These are phyloP conservation scores for Branchipolynoe longqiensis DNA, from an alignment of 2,888 invertebrate genomes.

Conservation along the genomic window DNA sequence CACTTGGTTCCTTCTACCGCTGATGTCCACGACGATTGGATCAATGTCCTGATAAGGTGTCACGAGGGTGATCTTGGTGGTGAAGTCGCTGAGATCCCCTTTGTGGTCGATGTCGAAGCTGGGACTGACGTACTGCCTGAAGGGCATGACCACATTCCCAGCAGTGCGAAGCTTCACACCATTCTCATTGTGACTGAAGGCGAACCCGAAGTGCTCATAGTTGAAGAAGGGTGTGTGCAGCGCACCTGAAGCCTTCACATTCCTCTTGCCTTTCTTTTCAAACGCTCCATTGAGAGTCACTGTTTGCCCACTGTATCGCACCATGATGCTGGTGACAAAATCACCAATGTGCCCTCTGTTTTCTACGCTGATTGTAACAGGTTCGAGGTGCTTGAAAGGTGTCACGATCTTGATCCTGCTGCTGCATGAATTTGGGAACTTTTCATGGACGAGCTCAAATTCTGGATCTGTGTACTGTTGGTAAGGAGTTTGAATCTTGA, in stretches of 20 bases:
- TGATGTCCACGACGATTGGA: background rate
- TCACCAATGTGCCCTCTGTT: background rate
- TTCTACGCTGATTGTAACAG: background rate
- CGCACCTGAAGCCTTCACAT: conserved; percentile 16
- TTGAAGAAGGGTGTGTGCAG: conserved; percentile 5
- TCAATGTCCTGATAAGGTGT: conserved; percentile 55
- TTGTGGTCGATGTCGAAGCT: conserved; percentile 49
- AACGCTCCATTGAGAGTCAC: conserved; percentile 32
- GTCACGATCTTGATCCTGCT: background rate
- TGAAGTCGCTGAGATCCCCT: conserved; percentile 28
- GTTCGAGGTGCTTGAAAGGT: conserved; percentile 1
- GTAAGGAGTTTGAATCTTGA: conserved; percentile 4
- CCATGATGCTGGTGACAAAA: background rate
- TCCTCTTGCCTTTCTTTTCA: background rate
- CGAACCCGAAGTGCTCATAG: conserved; percentile 46
- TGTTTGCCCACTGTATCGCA: conserved; percentile 15
- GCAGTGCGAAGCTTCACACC: background rate
- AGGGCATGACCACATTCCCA: conserved; percentile 6
- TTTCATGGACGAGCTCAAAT: background rate
- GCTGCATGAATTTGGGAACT: background rate
- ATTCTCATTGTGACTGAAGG: conserved; percentile 28
- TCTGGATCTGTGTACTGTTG: conserved; percentile 5
- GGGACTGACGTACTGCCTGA: conserved; percentile 12
- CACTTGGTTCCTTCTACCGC: conserved; percentile 55
- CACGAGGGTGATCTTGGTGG: conserved; percentile 3